Evolutionary conservation across 2,113 vertebrate species (phyloP), one percentile per base, ranked within the genome.

Genomic region (Struthidea cinerea): DNA sequence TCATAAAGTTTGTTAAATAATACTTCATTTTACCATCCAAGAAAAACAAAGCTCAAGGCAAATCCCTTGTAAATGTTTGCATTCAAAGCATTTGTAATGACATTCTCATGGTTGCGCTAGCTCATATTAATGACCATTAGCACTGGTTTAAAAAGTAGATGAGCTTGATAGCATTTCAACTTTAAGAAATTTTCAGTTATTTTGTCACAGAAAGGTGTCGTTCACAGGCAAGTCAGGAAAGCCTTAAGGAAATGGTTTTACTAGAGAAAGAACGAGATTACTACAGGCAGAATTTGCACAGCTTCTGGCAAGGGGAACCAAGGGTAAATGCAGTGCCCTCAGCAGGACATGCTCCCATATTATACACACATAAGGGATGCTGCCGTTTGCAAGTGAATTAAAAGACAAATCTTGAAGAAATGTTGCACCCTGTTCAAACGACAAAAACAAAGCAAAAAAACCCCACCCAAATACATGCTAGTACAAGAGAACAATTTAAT

Each of bases 401-500:
- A 84, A 96, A 94, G 37, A 24, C 16, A 60, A 69, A 73, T 69
- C 37, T 74, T 52, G 50, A 94, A 83, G 61, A 87, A 90, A 82
- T 67, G 32, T 67, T 68, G 55, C 39, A 76, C 19, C 65, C 55
- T 86, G 57, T 80, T 89, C 70, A 84, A 97, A 91, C 47, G 73
- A 74, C 32, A 56, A 47, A 70, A 68, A 92, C 78, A 91, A 93
- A 83, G 78, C 55, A 90, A 85, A 94, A 95, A 74, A 30, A 0
- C 0, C 5, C 18, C 35, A 63, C 20, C 46, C n/a, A 79, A 93
- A 90, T 10, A 32, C 30, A 41, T 44, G 47, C 32, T 67, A 52
- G 56, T 55, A 56, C 82, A 88, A 47, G 55, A 91, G 49, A 57
- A 86, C 77, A 88, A 70, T 93, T 94, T 97, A 96, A 93, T 96